Conservation (phyloP, 2,113 vertebrate species). For the Baryphthengus martii region DNA sequence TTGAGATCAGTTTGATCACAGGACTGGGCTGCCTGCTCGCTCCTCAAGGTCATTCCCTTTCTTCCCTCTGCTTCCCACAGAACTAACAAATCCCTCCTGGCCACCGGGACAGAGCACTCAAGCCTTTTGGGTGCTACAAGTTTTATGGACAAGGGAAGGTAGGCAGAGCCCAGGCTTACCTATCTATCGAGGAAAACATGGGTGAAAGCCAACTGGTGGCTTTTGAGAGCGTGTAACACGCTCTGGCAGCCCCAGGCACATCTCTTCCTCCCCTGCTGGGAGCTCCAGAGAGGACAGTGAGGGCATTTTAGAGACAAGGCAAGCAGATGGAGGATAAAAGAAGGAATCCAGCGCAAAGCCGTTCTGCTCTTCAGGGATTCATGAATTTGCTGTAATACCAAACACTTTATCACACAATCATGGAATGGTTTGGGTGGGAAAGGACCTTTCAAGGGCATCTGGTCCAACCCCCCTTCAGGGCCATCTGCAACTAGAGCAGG, state of each 20-base stretch:
- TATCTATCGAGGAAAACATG: not conserved
- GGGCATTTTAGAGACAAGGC: not conserved
- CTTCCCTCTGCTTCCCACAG: not conserved
- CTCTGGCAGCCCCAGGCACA: not conserved
- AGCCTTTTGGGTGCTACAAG: not conserved
- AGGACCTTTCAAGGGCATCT: too few relatives aligned
- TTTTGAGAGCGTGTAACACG: not conserved
- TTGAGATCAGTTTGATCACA: not conserved
- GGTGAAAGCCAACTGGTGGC: not conserved
- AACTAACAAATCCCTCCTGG: not conserved
- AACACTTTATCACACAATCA: not conserved
- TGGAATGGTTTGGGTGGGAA: too few relatives aligned
- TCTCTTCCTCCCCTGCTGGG: not conserved
- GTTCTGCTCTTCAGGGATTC: not conserved
- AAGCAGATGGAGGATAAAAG: not conserved
- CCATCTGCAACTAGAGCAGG: too few relatives aligned
- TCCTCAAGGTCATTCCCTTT: not conserved
- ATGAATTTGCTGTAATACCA: not conserved
- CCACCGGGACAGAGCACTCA: not conserved
- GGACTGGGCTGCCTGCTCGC: accelerated
- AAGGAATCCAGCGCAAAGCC: not conserved
- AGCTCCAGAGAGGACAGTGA: not conserved
- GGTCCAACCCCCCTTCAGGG: too few relatives aligned
- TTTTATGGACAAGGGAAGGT: not conserved
- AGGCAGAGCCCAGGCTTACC: not conserved